These are phyloP conservation scores for Erpetoichthys calabaricus DNA, from an alignment of 2,797 vertebrate species.

Conservation along the genomic window DNA sequence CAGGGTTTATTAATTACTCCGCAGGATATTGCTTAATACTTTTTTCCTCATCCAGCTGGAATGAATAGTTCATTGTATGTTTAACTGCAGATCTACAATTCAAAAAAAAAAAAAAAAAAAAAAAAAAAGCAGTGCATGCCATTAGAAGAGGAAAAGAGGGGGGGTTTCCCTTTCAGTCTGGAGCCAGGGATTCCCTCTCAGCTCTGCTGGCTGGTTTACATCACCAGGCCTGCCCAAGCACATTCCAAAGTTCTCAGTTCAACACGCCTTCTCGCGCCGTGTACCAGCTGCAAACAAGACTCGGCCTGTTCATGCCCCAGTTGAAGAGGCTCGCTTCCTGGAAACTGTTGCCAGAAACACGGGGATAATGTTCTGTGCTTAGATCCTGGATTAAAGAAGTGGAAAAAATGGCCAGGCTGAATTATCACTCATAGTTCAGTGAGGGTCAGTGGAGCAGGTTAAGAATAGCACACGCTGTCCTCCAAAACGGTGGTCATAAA, in stretches of 20 bases:
- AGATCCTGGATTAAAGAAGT: slow-evolving; percentile 8
- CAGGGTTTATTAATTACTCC: too few species aligned
- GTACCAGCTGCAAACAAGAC: slow-evolving; percentile 42
- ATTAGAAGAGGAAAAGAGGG: slow-evolving; percentile 20
- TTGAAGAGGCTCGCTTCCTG: slow-evolving; percentile 60
- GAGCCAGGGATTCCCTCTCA: slow-evolving; percentile 66
- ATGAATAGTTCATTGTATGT: slow-evolving; percentile 20
- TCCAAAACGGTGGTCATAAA: too few species aligned
- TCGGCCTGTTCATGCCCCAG: slow-evolving; percentile 42
- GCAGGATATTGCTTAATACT: too few species aligned
- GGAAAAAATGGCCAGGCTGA: background rate
- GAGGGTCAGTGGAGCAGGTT: background rate
- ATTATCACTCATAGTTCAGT: background rate
- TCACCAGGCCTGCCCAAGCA: slow-evolving; percentile 45
- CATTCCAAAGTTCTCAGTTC: slow-evolving; percentile 58
- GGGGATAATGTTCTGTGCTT: slow-evolving; percentile 8
- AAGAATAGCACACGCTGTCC: background rate
- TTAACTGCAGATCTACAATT: slow-evolving; percentile 20
- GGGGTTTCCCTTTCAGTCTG: slow-evolving; percentile 50
- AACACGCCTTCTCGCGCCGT: slow-evolving; percentile 19
- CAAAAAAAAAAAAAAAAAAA: slow-evolving; percentile 19
- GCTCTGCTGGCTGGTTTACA: slow-evolving; percentile 50
- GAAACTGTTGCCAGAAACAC: slow-evolving; percentile 58
- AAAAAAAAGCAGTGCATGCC: slow-evolving; percentile 32
- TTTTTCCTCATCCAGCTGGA: too few species aligned